Evolutionary conservation across 1,140 invertebrate species (phyloP), one percentile per base, ranked within the genome.

Genomic region (Pentalonia nigronervosa): DNA sequence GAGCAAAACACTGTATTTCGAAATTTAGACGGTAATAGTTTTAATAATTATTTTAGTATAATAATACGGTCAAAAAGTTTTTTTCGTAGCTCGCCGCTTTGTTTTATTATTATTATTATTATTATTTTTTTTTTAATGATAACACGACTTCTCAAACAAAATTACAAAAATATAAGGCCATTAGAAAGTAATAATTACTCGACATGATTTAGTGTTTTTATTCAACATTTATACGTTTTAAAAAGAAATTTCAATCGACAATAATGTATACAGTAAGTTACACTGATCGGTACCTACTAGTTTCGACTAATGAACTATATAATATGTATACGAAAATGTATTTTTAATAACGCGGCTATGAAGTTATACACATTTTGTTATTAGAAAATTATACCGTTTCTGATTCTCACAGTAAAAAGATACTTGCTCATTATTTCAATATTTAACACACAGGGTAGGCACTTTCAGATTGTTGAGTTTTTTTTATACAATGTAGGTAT

Each of bases 111-210:
- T 47, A 47, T 47, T 47, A 14, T 87, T 11, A 84, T n/a, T n/a
- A n/a, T n/a, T n/a, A n/a, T 41, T 41, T 41, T 41, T 41, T 34
- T 87, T 30, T 47, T 84, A 25, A 34, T 87, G 17, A 50, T 87
- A 87, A 87, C 86, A 48, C 47, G 30, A 87, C 11, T 87, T n/a
- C 86, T 34, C 9, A 7, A 87, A 48, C 20, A 50, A 87, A 48
- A 48, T 87, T 34, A 50, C 30, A 87, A 48, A 48, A 50, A 11
- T 50, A 21, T 50, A 48, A 87, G 47, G 86, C 30, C 86, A 87
- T 87, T 87, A 50, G 86, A 87, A 87, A 50, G 86, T 87, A 87
- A 87, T n/a, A 17, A n/a, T 76, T n/a, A 87, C 47, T 87, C n/a
- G 86, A 87, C 86, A 34, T 34, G 48, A 34, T 87, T 87, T 76